These are phyloP conservation scores for Halictus rubicundus DNA, from an alignment of 1,140 invertebrate species.

Conservation along the genomic window DNA sequence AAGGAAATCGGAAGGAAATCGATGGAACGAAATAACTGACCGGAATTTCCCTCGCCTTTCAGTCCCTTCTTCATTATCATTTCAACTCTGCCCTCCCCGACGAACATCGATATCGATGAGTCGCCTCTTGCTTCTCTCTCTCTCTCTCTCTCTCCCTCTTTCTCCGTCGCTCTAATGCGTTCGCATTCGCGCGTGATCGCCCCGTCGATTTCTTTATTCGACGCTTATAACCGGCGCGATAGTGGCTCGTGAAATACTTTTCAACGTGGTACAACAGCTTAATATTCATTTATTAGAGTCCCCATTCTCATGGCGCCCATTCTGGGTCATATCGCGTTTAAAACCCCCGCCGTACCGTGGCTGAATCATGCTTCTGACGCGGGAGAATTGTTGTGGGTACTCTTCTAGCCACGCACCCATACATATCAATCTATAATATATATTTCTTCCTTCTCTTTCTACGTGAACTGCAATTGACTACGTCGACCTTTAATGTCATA, in stretches of 20 bases:
- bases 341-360: neutral
- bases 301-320: neutral
- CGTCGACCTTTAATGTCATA: too few species aligned
- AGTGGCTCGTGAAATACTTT: slow-evolving; percentile 15
- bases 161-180: neutral
- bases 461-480: too few species aligned
- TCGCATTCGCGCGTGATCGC: neutral
- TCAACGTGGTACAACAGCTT: neutral
- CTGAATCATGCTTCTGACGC: too few species aligned
- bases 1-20: neutral
- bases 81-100: too few species aligned
- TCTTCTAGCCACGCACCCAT: too few species aligned
- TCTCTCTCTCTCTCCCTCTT: too few species aligned
- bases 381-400: too few species aligned
- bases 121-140: too few species aligned
- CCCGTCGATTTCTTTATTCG: neutral
- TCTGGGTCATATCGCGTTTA: slow-evolving; percentile 27
- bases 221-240: neutral
- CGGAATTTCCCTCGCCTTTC: neutral
- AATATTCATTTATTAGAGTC: slow-evolving; percentile 35
- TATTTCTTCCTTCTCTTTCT: too few species aligned
- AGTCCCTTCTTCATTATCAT: neutral
- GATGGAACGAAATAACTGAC: slow-evolving; percentile 1
- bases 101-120: neutral
- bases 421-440: too few species aligned